phyloP scores from a whole-genome alignment of 2,888 invertebrate genomes.

The Willowsia nigromaculata region DNA sequence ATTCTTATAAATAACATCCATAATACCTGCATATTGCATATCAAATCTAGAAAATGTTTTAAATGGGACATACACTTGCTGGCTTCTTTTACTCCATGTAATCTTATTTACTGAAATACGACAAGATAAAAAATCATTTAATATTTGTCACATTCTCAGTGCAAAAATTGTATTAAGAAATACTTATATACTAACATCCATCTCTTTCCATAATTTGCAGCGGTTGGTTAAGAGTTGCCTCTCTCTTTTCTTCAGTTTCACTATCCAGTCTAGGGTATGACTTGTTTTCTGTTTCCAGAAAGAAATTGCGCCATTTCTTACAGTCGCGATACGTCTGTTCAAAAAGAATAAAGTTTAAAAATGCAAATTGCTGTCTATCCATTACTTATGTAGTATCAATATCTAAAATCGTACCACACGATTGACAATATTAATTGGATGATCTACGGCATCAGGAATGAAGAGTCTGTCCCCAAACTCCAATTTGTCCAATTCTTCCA shows the following conservation, averaged over 20 bases:
- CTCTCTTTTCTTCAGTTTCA: neutral
- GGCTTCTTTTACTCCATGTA: neutral
- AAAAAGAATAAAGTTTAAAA: no score
- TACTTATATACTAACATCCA: neutral
- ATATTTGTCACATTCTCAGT: neutral
- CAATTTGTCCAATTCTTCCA: neutral
- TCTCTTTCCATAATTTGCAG: neutral
- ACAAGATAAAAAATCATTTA: neutral
- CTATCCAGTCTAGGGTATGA: neutral
- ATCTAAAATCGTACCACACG: constrained; percentile 2
- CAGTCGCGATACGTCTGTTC: constrained; percentile 13
- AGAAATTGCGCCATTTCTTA: neutral
- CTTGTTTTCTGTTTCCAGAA: neutral
- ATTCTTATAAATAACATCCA: neutral
- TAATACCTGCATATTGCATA: neutral
- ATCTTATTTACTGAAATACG: neutral
- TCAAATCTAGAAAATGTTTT: neutral
- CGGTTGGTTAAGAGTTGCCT: neutral
- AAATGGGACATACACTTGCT: neutral
- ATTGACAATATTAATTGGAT: constrained; percentile 29
- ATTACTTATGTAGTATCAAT: neutral
- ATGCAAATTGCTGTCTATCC: neutral
- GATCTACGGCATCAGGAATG: neutral
- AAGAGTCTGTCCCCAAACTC: constrained; percentile 15
- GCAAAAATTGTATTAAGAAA: neutral